These are phyloP conservation scores for Zosterops pallidus DNA, from an alignment of 2,113 vertebrate genomes.

Conservation along the genomic window DNA sequence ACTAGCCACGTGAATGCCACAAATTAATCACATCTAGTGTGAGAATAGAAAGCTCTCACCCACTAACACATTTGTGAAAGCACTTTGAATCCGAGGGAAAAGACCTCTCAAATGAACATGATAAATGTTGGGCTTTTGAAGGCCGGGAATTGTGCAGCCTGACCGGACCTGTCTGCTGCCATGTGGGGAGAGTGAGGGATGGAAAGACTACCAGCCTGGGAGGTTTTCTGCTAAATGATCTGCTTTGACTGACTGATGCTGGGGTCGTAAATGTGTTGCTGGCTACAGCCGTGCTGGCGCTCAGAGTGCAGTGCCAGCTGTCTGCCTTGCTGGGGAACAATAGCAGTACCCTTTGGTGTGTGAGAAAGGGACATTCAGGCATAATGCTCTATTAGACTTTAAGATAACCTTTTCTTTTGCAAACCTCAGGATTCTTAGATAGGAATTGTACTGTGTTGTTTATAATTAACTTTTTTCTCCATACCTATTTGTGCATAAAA, in stretches of 20 bases:
- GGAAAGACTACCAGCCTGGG: conserved; percentile 73
- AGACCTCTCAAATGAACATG: conserved; percentile 79
- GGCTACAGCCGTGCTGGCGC: conserved; percentile 77
- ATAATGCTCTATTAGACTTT: conserved; percentile 57
- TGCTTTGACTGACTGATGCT: conserved; percentile 75
- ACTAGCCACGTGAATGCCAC: conserved; percentile 82
- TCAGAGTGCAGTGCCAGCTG: conserved; percentile 88
- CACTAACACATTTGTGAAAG: conserved; percentile 75
- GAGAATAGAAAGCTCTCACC: conserved; percentile 81
- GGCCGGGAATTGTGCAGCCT: conserved; percentile 72
- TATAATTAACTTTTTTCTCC: conserved; percentile 60
- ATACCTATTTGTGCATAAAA: neutral
- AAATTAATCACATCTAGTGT: conserved; percentile 91
- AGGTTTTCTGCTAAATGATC: conserved; percentile 76
- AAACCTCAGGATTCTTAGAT: conserved; percentile 49
- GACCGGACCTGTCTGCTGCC: conserved; percentile 75
- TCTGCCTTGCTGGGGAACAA: conserved; percentile 74
- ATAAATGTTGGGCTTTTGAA: conserved; percentile 84
- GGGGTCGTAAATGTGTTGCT: conserved; percentile 77
- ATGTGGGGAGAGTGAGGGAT: conserved; percentile 74
- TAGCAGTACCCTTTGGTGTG: conserved; percentile 71
- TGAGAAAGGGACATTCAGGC: conserved; percentile 61
- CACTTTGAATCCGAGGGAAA: conserved; percentile 71
- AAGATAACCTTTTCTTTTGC: conserved; percentile 55
- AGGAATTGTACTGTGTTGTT: conserved; percentile 59